phyloP scores from a whole-genome alignment of 1,140 invertebrate species.

The Nephila pilipes region DNA sequence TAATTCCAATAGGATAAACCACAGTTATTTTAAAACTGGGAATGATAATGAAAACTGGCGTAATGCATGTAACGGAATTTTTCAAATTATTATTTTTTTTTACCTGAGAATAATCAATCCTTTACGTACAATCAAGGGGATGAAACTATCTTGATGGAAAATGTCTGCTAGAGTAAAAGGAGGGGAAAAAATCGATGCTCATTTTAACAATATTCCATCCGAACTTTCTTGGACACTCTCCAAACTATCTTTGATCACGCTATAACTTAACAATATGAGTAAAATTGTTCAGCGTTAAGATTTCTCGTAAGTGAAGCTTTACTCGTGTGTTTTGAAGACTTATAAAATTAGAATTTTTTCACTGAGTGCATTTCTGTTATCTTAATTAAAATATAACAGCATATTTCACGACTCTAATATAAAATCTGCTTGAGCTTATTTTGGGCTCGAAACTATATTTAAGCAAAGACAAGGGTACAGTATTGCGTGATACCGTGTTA shows the following conservation, averaged over 20 bases:
- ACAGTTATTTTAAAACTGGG: no score
- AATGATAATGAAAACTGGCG: no score
- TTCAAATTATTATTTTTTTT: neutral
- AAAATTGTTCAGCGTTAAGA: neutral
- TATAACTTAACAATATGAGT: conserved; percentile 13
- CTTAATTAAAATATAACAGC: neutral
- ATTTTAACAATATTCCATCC: conserved; percentile 39
- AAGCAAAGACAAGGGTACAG: neutral
- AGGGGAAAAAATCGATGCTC: conserved; percentile 46
- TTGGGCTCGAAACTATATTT: no score
- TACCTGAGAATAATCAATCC: neutral
- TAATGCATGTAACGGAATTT: neutral
- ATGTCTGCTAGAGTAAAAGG: neutral
- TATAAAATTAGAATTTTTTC: neutral
- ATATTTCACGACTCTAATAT: no score
- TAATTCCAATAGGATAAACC: no score
- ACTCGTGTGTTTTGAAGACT: neutral
- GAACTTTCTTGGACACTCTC: conserved; percentile 58
- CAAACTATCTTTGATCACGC: conserved; percentile 55
- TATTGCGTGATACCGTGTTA: neutral
- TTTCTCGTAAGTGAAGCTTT: neutral
- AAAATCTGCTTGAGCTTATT: neutral
- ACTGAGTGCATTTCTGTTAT: neutral
- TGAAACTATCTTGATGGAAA: neutral
- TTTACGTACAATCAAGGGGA: neutral